Evolutionary conservation across 2,113 vertebrate genomes (phyloP), one percentile per base, ranked within the genome.

Genomic region (Plecotus auritus): DNA sequence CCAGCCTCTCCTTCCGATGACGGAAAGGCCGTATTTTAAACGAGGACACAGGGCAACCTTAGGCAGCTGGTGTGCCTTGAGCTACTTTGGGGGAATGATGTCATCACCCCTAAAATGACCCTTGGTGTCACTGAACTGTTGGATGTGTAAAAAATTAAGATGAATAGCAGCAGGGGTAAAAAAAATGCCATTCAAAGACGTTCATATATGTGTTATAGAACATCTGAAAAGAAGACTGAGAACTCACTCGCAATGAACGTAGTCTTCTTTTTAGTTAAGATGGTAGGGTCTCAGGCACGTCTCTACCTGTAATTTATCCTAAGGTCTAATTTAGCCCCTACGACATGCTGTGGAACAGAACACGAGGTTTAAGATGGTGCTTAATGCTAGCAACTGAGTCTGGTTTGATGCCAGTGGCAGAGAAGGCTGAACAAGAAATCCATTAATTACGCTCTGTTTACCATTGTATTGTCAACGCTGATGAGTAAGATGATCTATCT

Each of bases 381-480:
- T 86, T 69, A 73, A 35, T 64, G 40, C 37, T 85, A 91, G 42
- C 32, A 64, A 74, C 42, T 28, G 82, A 85, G 10, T 85, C 45
- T 92, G 61, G 37, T 92, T 49, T 70, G 54, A n/a, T 80, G 49
- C 85, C 95, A 94, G 13, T 40, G 73, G 30, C 20, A 85, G 61
- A 74, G 61, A 86, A 92, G 10, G 18, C 45, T 45, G 88, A 92
- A 83, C 70, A 93, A 51, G 16, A 94, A 85, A 83, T 96, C 95
- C 73, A 96, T 94, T 96, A 95, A 85, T 94, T 96, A 91, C 91
- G 49, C 35, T 84, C 88, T 96, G 23, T 92, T 96, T 95, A 64
- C 23, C 32, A 85, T 74, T 93, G 91, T 54, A 86, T 93, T 96
- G 86, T 96, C 61, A 91, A 12, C 69, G 91, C 35, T 49, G 9